phyloP scores from a whole-genome alignment of 2,888 invertebrate genomes.

The Drosophila koepferae region DNA sequence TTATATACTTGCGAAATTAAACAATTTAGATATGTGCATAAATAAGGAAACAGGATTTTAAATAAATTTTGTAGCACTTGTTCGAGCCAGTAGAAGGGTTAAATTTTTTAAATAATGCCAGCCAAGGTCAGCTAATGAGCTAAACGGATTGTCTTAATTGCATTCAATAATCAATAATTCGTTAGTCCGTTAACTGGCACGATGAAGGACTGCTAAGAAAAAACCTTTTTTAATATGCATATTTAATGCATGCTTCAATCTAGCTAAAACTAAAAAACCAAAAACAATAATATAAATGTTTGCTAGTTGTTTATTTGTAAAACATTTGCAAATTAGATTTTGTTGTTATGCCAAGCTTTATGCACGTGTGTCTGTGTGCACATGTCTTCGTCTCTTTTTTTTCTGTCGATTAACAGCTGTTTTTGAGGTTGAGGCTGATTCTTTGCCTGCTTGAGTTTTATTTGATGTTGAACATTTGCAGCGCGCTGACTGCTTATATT shows the following conservation, averaged over 20 bases:
- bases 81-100: not conserved
- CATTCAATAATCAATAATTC: conserved; percentile 1
- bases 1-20: not conserved
- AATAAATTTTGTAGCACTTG: not conserved
- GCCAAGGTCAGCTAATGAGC: conserved; percentile 7
- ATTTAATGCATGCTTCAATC: conserved; percentile 1
- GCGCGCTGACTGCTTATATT: conserved; percentile 21
- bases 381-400: conserved; percentile 15
- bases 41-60: conserved; percentile 8
- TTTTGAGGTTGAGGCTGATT: conserved; percentile 78
- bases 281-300: conserved; percentile 8
- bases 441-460: conserved; percentile 53
- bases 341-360: conserved; percentile 14
- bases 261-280: conserved; percentile 6
- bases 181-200: not conserved
- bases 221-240: not conserved
- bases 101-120: not conserved
- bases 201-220: not conserved
- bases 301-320: conserved; percentile 30
- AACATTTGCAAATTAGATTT: conserved; percentile 69
- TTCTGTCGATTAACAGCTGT: conserved; percentile 65
- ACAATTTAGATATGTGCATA: not conserved
- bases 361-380: not conserved
- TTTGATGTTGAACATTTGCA: conserved; percentile 44
- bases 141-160: not conserved